A percentile compares a stretch with the other conserved stretches of the same genome.
phyloP scores from a whole-genome alignment of 2,888 invertebrate genomes.

The Arctia plantaginis region DNA sequence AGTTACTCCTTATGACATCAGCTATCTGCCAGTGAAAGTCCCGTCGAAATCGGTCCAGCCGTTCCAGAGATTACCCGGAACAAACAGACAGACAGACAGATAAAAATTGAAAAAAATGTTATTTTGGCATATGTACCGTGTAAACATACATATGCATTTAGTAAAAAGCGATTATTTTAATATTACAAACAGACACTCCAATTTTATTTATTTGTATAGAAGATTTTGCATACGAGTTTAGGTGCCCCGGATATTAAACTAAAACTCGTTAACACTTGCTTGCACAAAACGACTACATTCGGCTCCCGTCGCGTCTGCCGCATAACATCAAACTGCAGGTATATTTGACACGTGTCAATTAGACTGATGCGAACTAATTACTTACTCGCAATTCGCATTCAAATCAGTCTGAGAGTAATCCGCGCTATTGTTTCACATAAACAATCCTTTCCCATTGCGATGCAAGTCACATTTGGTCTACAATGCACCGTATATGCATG shows the following conservation, averaged over 20 bases:
- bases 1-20: too few species aligned
- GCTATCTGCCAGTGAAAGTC: too few species aligned
- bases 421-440: constrained; percentile 54
- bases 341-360: constrained; percentile 47
- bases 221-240: background rate
- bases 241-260: background rate
- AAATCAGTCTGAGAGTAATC: constrained; percentile 53
- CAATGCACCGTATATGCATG: constrained; percentile 12
- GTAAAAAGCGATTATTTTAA: too few species aligned
- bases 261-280: background rate
- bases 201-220: too few species aligned
- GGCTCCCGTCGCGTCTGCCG: constrained; percentile 6
- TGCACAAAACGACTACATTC: constrained; percentile 14
- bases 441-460: constrained; percentile 52
- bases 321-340: background rate
- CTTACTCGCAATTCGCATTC: constrained; percentile 46
- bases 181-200: too few species aligned
- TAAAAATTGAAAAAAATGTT: too few species aligned
- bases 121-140: too few species aligned
- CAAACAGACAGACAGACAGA: too few species aligned
- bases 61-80: too few species aligned
- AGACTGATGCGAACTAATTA: constrained; percentile 44
- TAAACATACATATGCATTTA: too few species aligned
- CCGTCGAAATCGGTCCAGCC: too few species aligned
- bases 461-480: background rate